phyloP scores from a whole-genome alignment of 2,113 vertebrate genomes.

The Rafetus swinhoei region DNA sequence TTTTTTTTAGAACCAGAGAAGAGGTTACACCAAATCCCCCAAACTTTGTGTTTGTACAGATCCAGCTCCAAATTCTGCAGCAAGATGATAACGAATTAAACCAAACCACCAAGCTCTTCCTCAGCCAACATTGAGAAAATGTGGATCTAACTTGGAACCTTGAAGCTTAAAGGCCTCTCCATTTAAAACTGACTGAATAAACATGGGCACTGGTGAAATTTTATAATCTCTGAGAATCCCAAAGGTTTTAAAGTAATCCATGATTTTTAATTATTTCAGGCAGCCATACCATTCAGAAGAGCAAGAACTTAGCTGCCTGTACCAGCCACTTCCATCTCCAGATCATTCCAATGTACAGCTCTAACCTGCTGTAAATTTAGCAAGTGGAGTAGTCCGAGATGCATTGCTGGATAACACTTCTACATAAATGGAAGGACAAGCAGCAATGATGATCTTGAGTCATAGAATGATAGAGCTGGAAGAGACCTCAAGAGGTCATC shows the following conservation, averaged over 20 bases:
- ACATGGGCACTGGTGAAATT: too few species aligned
- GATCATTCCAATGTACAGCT: not conserved
- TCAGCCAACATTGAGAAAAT: not conserved
- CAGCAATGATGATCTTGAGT: not conserved
- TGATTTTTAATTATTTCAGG: not conserved
- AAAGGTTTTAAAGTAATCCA: not conserved
- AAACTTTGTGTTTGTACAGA: not conserved
- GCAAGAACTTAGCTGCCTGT: not conserved
- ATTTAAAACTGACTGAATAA: not conserved
- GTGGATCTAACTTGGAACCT: not conserved
- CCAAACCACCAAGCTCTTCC: not conserved
- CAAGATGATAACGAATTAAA: not conserved
- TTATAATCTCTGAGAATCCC: too few species aligned
- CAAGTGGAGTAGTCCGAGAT: not conserved
- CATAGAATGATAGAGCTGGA: too few species aligned
- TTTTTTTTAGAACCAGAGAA: not conserved
- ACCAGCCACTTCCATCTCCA: not conserved
- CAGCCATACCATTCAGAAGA: not conserved
- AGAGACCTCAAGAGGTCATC: too few species aligned
- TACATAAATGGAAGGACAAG: not conserved
- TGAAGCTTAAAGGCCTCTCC: not conserved
- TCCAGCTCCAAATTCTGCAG: not conserved
- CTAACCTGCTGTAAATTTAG: not conserved
- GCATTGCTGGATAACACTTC: not conserved
- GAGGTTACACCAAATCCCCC: fast-evolving